Base-by-base conservation (phyloP, 2,113 vertebrate species). In the Alouatta palliata region DNA sequence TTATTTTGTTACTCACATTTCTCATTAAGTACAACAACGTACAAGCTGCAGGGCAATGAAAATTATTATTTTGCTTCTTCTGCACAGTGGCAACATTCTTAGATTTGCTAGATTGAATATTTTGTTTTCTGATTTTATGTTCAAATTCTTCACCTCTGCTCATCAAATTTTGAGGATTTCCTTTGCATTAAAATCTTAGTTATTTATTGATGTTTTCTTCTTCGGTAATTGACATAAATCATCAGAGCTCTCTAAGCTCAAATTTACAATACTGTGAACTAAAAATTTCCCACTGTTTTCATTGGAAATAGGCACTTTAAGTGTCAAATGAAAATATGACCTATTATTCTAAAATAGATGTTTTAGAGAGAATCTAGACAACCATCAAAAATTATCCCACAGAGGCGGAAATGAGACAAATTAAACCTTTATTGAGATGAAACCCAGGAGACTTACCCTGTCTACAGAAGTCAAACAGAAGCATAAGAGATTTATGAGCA, bases 381-480 rank as follows among this genome's bases (percentile, higher is more conserved):
- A 97, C 47, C 89, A 68, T 97, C 92, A 87, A 56, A 90, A 91
- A 97, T 96, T 98, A 94, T 97, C 90, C 95, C 76, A 92, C 21
- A 91, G 8, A 94, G n/a, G n/a, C 10, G 61, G 90, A 97, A 98
- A 98, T 97, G 58, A 98, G 94, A 98, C 95, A 98, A 98, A 98
- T 98, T 97, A 98, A 97, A 96, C 45, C 92, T 97, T 97, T 98
- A 95, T 61, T 68, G 91, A 82, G 76, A 97, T 89, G 94, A 97
- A 98, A 97, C 58, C 71, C 77, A 79, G 35, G 68, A 97, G 82
- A 47, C 90, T 95, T 97, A 77, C 21, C 88, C 92, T 97, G 43
- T 96, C 92, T 96, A 40, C 88, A 88, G 77, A 94, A 98, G 80
- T 90, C 80, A 98, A 95, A 56, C 52, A 96, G 86, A 98, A 96